phyloP scores from a whole-genome alignment of 1,140 invertebrate species.

The Brachionus plicatilis region DNA sequence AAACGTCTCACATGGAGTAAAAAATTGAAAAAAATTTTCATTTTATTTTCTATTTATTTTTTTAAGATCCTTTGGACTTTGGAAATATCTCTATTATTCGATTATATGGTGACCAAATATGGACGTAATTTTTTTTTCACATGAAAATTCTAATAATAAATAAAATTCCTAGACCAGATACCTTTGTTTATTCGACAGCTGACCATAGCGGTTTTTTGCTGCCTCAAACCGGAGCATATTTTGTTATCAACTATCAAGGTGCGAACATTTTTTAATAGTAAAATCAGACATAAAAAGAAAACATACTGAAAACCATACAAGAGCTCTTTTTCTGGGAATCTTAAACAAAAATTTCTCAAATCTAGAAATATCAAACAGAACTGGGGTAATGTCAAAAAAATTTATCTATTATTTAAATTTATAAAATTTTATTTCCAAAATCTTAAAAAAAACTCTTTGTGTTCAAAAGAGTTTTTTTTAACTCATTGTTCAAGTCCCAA shows the following conservation, averaged over 20 bases:
- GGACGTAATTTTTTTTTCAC: background rate
- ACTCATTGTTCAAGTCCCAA: too few species aligned
- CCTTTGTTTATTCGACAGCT: constrained; percentile 39
- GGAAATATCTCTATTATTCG: constrained; percentile 13
- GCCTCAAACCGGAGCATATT: background rate
- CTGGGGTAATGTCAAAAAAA: too few species aligned
- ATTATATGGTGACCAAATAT: constrained; percentile 1
- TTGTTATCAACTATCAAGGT: constrained; percentile 21
- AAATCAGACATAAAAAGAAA: too few species aligned
- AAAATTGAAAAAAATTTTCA: background rate
- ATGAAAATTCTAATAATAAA: background rate
- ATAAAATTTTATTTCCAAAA: too few species aligned
- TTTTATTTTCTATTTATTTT: background rate
- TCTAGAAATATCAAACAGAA: too few species aligned
- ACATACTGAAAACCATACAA: too few species aligned
- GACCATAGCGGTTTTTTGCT: constrained; percentile 39
- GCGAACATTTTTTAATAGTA: background rate
- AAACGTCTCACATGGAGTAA: constrained; percentile 32
- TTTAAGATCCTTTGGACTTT: constrained; percentile 17
- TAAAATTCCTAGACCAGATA: constrained; percentile 12
- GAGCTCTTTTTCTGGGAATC: too few species aligned
- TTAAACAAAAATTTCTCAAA: too few species aligned
- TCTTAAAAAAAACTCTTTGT: too few species aligned
- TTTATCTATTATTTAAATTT: too few species aligned
- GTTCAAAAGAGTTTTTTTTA: too few species aligned